Conservation (phyloP, 2,888 invertebrate genomes). For the Apotomis capreana region DNA sequence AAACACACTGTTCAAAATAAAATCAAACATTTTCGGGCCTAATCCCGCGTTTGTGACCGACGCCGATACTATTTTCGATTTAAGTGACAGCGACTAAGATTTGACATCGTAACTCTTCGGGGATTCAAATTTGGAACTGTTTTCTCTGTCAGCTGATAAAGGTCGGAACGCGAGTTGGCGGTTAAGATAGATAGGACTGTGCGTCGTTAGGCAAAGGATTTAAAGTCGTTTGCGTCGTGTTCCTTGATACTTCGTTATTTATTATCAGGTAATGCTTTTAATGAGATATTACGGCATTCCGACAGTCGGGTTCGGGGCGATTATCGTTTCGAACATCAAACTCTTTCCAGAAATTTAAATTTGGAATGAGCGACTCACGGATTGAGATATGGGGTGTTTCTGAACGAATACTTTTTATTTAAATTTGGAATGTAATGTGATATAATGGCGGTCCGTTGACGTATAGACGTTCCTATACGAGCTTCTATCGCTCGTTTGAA, state of each 20-base stretch:
- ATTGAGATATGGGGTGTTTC: slow-evolving; percentile 76
- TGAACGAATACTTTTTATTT: slow-evolving; percentile 71
- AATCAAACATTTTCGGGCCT: slow-evolving; percentile 49
- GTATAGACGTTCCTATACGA: slow-evolving; percentile 59
- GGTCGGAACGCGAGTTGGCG: slow-evolving; percentile 50
- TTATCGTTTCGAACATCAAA: slow-evolving; percentile 77
- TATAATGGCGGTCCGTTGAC: slow-evolving; percentile 67
- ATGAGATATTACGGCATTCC: slow-evolving; percentile 79
- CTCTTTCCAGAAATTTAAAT: slow-evolving; percentile 80
- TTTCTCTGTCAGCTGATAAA: slow-evolving; percentile 50
- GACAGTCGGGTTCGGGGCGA: slow-evolving; percentile 64
- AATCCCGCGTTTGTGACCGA: slow-evolving; percentile 50
- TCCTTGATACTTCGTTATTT: slow-evolving; percentile 60
- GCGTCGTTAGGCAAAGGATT: slow-evolving; percentile 53
- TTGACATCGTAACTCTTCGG: slow-evolving; percentile 76
- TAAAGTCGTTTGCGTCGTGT: slow-evolving; percentile 55
- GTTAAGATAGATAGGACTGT: slow-evolving; percentile 57
- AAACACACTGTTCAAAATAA: slow-evolving; percentile 59
- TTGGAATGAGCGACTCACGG: slow-evolving; percentile 68
- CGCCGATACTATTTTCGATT: slow-evolving; percentile 68
- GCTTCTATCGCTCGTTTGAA: slow-evolving; percentile 52
- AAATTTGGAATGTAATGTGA: slow-evolving; percentile 74
- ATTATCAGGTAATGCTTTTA: slow-evolving; percentile 63
- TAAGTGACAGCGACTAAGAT: slow-evolving; percentile 67
- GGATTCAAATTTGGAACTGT: slow-evolving; percentile 74